phyloP scores from a whole-genome alignment of 2,797 vertebrate genomes.

The Lindbergichthys nudifrons region DNA sequence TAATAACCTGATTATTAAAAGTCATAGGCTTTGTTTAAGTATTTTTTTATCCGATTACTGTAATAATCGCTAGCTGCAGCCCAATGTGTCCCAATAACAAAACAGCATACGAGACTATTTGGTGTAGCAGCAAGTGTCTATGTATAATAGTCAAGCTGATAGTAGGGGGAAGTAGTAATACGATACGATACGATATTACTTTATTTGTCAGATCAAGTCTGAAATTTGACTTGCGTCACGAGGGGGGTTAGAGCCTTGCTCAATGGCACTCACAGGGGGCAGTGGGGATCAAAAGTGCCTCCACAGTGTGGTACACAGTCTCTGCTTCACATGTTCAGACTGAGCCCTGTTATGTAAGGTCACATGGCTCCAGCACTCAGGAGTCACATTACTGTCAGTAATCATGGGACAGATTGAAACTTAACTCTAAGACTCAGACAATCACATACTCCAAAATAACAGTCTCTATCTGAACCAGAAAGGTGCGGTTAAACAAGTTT shows the following conservation, averaged over 20 bases:
- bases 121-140: not conserved
- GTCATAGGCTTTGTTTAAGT: no score
- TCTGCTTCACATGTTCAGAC: not conserved
- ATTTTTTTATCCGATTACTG: no score
- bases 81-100: not conserved
- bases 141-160: not conserved
- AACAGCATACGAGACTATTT: not conserved
- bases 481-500: not conserved
- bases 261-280: not conserved
- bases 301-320: not conserved
- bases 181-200: no score
- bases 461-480: not conserved
- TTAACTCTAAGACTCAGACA: conserved; percentile 1
- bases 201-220: no score
- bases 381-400: conserved; percentile 9
- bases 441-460: conserved; percentile 9
- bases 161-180: not conserved
- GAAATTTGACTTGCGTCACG: no score
- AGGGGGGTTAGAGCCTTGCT: not conserved
- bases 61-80: no score
- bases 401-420: not conserved
- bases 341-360: not conserved
- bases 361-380: not conserved
- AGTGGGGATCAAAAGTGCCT: not conserved
- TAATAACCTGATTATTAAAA: no score